Evolutionary conservation across 2,888 invertebrate genomes (phyloP).

Genomic region (Chloromyia formosa): DNA sequence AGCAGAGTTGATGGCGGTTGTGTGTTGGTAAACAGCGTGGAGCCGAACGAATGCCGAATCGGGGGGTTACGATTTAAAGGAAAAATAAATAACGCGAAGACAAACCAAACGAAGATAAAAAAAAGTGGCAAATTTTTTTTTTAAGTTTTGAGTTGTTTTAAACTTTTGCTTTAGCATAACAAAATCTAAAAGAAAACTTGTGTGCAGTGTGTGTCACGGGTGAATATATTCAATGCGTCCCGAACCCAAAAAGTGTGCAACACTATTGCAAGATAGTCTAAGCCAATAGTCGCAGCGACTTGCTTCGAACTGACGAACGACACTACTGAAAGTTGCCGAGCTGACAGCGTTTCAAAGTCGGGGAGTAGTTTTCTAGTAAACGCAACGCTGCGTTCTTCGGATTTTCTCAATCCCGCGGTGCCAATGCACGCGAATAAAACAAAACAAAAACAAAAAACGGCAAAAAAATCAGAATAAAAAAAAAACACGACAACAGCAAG

Average conservation of each 20-base stretch:
- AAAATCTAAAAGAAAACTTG: too few relatives aligned
- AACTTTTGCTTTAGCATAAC: too few relatives aligned
- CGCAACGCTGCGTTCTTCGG: slow-evolving; percentile 40
- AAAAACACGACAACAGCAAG: slow-evolving; percentile 9
- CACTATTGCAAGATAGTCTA: slow-evolving; percentile 50
- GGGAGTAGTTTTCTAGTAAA: slow-evolving; percentile 33
- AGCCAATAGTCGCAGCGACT: slow-evolving; percentile 54
- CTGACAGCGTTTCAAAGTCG: slow-evolving; percentile 16
- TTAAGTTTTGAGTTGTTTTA: background rate
- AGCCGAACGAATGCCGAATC: too few relatives aligned
- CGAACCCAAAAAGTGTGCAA: slow-evolving; percentile 33
- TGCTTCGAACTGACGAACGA: slow-evolving; percentile 56
- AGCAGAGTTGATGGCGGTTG: too few relatives aligned
- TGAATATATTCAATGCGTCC: slow-evolving; percentile 22
- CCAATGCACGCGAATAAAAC: slow-evolving; percentile 29
- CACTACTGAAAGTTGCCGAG: slow-evolving; percentile 52
- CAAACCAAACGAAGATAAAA: too few relatives aligned
- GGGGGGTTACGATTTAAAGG: too few relatives aligned
- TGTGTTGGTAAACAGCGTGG: too few relatives aligned
- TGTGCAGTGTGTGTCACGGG: background rate
- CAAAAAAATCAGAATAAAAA: background rate
- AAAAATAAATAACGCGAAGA: too few relatives aligned
- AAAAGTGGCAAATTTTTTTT: background rate
- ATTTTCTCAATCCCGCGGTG: slow-evolving; percentile 43
- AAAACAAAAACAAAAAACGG: background rate